Evolutionary conservation across 2,888 invertebrate species (phyloP), one percentile per base, ranked within the genome.

Genomic region (Deilephila porcellus): DNA sequence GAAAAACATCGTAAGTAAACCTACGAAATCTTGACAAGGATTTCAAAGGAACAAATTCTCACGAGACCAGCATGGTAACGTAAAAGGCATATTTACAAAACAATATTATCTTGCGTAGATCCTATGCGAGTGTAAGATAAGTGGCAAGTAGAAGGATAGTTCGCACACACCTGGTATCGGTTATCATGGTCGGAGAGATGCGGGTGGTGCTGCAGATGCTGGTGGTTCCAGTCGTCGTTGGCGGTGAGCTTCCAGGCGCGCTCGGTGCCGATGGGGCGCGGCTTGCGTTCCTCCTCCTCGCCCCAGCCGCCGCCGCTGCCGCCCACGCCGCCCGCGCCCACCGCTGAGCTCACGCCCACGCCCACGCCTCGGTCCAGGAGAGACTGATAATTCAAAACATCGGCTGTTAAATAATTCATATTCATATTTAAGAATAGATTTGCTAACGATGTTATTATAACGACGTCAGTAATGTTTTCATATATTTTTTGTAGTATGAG

Each of bases 211-310:
- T 81, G 83, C 78, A 85, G 78, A 77, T 86, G 88, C 76, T 81
- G 82, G 78, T 84, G 87, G 77, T 85, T 93, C 92, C 92, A 92
- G 86, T 92, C 92, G 78, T 93, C 93, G 80, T 86, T 86, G 78
- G 87, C 90, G 80, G 88, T 92, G 76, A 93, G 95, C 87, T 97
- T 97, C 95, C 97, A 96, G 59, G 97, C 96, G 82, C 98, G 95
- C 92, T 98, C 98, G 0, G 97, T 98, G 79, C 98, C 98, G 87
- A 98, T 98, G 71, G 98, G 98, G 5, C 97, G 95, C 67, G 97
- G 96, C 90, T 97, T 96, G 83, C 93, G 92, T 77, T 93, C 94
- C 83, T 93, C 94, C 83, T 92, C 93, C 80, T 93, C 93, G 76
- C 89, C 92, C 90, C 92, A 90, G 17, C 86, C 82, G 64, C 78